These are phyloP conservation scores for Cyprinodon brontotheroides DNA, from an alignment of 2,113 vertebrate genomes.

Conservation along the genomic window DNA sequence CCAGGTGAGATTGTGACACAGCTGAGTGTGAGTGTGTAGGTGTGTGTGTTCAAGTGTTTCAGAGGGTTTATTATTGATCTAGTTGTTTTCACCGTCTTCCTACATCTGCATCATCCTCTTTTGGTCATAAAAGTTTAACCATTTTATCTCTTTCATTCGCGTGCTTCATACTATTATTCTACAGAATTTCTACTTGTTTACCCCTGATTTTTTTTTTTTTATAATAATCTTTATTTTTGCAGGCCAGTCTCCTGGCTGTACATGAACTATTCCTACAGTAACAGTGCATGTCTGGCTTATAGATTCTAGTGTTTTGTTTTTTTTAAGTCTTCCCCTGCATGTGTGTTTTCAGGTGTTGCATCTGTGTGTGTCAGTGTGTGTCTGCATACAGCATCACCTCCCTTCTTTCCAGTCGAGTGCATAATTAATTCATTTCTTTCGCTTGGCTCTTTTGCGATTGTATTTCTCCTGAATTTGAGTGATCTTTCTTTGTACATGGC, in stretches of 20 bases:
- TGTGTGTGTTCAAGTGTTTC: conserved; percentile 42
- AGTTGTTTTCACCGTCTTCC: conserved; percentile 35
- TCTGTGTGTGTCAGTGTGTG: conserved; percentile 35
- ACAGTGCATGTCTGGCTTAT: conserved; percentile 75
- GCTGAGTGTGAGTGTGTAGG: conserved; percentile 31
- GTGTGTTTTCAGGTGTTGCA: conserved; percentile 37
- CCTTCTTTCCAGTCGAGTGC: conserved; percentile 52
- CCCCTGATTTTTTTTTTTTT: conserved; percentile 9
- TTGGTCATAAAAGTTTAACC: conserved; percentile 15
- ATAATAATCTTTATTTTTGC: conserved; percentile 17
- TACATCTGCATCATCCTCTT: conserved; percentile 39
- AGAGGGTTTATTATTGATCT: conserved; percentile 28
- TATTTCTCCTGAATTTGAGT: conserved; percentile 31
- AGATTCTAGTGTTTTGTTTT: conserved; percentile 16
- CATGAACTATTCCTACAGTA: conserved; percentile 60
- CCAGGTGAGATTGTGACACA: conserved; percentile 51
- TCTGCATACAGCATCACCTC: conserved; percentile 44
- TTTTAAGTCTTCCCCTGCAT: conserved; percentile 34
- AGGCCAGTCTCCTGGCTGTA: conserved; percentile 35
- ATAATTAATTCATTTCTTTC: conserved; percentile 45
- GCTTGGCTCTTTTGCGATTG: conserved; percentile 30
- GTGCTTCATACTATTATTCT: conserved; percentile 37
- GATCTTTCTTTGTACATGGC: conserved; percentile 49
- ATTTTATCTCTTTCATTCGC: conserved; percentile 14
- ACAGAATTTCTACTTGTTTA: conserved; percentile 11